Base-by-base conservation (phyloP, 2,113 vertebrate genomes). In the Daphoenositta chrysoptera region DNA sequence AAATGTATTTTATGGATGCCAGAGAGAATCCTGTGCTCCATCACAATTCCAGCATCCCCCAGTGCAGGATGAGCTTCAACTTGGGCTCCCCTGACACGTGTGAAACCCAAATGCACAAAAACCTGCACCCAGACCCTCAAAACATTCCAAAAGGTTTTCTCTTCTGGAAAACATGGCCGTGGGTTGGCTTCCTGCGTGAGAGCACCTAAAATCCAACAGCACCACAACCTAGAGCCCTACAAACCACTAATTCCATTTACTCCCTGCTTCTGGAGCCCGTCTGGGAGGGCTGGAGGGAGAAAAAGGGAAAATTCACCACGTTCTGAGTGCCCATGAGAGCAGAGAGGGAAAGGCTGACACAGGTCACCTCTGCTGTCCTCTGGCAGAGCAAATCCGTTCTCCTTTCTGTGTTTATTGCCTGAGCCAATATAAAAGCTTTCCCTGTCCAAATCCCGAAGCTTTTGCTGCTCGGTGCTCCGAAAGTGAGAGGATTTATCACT, bases 241-340 rank as follows among this genome's bases (percentile, higher is more conserved):
- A 39, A 53, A 39, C 6, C 11, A 1, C 24, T 3, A 0, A 10
- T 65, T 13, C 42, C 18, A 10, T 22, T 15, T 23, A 4, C 35
- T 53, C 42, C 78, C 57, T 31, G 33, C 22, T 56, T 28, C 70
- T 42, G 48, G 27, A 31, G 30, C 15, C 13, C 1, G 0, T 14
- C 50, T 54, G 76, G 47, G 45, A 77, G 20, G 33, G 5, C 0
- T 4, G 12, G 28, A 57, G 57, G 1, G 13, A 30, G 33, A 6
- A 75, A 53, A 82, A 47, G 39, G 26, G 35, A 44, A 72, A 72
- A 60, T 24, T 33, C 53, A 4, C 31, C 22, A 2, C 4, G 6
- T n/a, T 13, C 64, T 8, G 23, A 37, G 26, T 2, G 28, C 15
- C 12, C 4, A 0, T 0, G 2, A 7, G 31, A 58, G 71, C 50